Conservation (phyloP, 2,797 vertebrate species). For the Atherinosoma microstoma region DNA sequence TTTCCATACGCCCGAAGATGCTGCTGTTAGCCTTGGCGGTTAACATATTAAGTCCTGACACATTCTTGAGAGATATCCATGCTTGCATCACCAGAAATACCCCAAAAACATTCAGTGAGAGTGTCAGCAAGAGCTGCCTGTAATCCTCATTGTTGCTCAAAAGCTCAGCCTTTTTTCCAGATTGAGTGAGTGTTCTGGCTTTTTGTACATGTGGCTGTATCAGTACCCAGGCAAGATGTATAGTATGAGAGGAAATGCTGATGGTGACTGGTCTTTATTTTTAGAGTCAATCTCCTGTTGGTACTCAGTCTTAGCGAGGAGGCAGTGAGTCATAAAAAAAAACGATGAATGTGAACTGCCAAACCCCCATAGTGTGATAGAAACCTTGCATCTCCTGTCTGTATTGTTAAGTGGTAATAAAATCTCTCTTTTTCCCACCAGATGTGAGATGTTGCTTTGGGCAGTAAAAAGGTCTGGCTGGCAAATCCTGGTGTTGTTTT, state of each 20-base stretch:
- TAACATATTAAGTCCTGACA: conserved; percentile 47
- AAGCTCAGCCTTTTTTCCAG: conserved; percentile 4
- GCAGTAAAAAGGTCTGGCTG: conserved; percentile 34
- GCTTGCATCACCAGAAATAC: conserved; percentile 30
- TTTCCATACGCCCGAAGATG: conserved; percentile 63
- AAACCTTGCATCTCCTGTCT: conserved; percentile 33
- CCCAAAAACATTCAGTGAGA: conserved; percentile 34
- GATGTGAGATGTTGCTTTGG: conserved; percentile 38
- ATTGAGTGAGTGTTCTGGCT: conserved; percentile 40
- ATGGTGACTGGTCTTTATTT: conserved; percentile 78
- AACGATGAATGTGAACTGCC: conserved; percentile 69
- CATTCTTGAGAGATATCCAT: conserved; percentile 23
- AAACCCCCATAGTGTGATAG: conserved; percentile 44
- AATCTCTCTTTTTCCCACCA: conserved; percentile 23
- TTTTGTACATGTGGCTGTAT: conserved; percentile 49
- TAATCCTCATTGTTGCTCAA: conserved; percentile 18
- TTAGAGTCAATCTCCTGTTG: conserved; percentile 78
- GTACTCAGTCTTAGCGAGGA: conserved; percentile 70
- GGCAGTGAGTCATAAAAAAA: conserved; percentile 76
- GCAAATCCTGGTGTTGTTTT: conserved; percentile 28
- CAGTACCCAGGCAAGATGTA: conserved; percentile 59
- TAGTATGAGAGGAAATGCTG: conserved; percentile 71
- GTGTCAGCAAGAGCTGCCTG: conserved; percentile 22
- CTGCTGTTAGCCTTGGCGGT: conserved; percentile 47
- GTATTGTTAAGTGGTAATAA: conserved; percentile 22